Evolutionary conservation across 2,113 vertebrate genomes (phyloP).

Genomic region (Carlito syrichta): DNA sequence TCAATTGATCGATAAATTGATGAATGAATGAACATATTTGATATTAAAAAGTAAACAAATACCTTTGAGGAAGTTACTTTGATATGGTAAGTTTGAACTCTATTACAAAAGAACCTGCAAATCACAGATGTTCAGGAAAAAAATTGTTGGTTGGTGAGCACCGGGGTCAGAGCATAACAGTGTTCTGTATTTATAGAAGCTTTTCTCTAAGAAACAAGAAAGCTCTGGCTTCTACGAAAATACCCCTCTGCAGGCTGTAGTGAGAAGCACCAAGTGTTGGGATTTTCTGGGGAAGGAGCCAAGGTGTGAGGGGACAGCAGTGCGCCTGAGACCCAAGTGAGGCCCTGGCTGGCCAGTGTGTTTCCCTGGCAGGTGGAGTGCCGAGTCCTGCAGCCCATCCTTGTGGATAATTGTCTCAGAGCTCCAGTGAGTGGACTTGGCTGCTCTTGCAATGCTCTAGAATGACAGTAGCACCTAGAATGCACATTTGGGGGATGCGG

Average conservation of each 20-base stretch:
- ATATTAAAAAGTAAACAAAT: not conserved
- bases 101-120: not conserved
- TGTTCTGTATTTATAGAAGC: not conserved
- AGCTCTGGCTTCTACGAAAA: not conserved
- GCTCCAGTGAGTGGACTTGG: not conserved
- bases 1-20: not conserved
- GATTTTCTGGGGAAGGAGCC: not conserved
- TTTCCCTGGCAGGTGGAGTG: not conserved
- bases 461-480: not conserved
- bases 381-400: not conserved
- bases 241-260: not conserved
- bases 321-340: not conserved
- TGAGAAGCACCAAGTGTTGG: not conserved
- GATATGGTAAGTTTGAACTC: not conserved
- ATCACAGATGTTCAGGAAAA: not conserved
- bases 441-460: not conserved
- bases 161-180: not conserved
- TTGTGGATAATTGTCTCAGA: not conserved
- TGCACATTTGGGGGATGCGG: not conserved
- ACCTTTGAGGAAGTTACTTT: not conserved
- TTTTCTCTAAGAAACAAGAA: not conserved
- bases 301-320: not conserved
- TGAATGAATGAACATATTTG: not conserved
- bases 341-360: not conserved
- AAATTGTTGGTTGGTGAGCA: not conserved